Conservation (phyloP, 2,888 invertebrate genomes). For the Cabera pusaria region DNA sequence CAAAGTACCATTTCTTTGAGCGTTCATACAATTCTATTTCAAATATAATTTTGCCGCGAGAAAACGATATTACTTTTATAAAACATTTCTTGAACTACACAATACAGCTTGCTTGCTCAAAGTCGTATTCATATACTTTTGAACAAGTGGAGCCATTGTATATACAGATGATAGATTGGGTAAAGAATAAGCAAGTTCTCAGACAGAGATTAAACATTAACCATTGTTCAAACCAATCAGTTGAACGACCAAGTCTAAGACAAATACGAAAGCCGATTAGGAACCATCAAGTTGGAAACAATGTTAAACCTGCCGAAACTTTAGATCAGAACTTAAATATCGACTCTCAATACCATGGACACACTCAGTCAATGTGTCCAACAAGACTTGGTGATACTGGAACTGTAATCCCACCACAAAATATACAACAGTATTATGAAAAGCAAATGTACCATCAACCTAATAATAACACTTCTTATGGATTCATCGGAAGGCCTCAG, state of each 20-base stretch:
- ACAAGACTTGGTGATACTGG: too few relatives aligned
- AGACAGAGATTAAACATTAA: constrained; percentile 5
- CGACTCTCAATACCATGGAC: neutral
- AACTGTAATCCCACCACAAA: neutral
- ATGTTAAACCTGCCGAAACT: too few relatives aligned
- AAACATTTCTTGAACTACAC: constrained; percentile 39
- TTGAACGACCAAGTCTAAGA: too few relatives aligned
- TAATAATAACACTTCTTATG: too few relatives aligned
- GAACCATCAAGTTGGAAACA: too few relatives aligned
- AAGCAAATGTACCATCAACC: too few relatives aligned
- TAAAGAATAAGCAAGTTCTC: constrained; percentile 30
- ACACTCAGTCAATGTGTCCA: too few relatives aligned
- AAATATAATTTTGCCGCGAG: constrained; percentile 43
- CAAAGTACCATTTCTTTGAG: constrained; percentile 41
- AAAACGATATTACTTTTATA: constrained; percentile 39
- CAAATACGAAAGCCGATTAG: constrained; percentile 4
- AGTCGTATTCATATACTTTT: constrained; percentile 18
- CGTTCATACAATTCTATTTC: constrained; percentile 40
- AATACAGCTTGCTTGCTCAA: constrained; percentile 27
- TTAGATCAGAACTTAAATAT: neutral
- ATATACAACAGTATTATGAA: neutral
- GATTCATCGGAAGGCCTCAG: too few relatives aligned
- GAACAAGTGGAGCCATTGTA: constrained; percentile 34
- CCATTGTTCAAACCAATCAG: neutral
- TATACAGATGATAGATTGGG: constrained; percentile 44